Percentiles rank a stretch among this genome's conserved stretches.
Conservation (phyloP, 2,797 vertebrate species). For the Pampus argenteus region DNA sequence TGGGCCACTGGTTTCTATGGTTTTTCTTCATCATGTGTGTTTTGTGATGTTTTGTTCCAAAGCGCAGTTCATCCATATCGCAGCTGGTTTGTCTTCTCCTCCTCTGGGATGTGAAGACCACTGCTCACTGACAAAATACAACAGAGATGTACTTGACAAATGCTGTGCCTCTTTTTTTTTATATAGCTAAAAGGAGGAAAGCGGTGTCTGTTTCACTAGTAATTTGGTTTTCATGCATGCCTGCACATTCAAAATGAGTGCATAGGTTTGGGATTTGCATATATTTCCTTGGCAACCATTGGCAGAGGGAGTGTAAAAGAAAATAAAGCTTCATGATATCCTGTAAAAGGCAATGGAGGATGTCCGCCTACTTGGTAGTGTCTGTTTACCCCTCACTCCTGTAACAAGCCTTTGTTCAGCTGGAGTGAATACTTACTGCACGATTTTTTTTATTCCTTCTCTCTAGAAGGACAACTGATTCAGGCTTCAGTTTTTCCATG, state of each 20-base stretch:
- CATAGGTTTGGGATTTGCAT: constrained; percentile 51
- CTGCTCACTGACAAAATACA: constrained; percentile 17
- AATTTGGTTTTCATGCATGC: constrained; percentile 2
- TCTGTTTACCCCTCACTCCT: constrained; percentile 45
- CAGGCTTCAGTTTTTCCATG: constrained; percentile 1
- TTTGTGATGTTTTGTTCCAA: constrained; percentile 18
- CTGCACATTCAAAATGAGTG: not conserved
- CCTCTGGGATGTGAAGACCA: constrained; percentile 13
- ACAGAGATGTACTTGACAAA: constrained; percentile 2
- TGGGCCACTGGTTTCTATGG: constrained; percentile 30
- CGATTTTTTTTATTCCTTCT: constrained; percentile 3
- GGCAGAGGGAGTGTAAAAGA: constrained; percentile 10
- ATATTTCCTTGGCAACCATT: constrained; percentile 17
- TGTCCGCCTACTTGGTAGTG: constrained; percentile 44
- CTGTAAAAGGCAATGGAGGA: constrained; percentile 42
- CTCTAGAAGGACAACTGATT: constrained; percentile 4
- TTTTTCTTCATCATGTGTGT: constrained; percentile 15
- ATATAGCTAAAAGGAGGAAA: not conserved
- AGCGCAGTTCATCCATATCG: not conserved
- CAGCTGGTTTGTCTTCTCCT: constrained; percentile 30
- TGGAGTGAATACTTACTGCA: not conserved
- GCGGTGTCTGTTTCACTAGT: not conserved
- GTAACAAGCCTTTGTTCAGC: constrained; percentile 51
- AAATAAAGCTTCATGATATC: constrained; percentile 26
- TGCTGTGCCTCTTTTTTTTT: not conserved